Evolutionary conservation across 2,888 invertebrate species (phyloP).

Genomic region (Limnephilus lunatus): DNA sequence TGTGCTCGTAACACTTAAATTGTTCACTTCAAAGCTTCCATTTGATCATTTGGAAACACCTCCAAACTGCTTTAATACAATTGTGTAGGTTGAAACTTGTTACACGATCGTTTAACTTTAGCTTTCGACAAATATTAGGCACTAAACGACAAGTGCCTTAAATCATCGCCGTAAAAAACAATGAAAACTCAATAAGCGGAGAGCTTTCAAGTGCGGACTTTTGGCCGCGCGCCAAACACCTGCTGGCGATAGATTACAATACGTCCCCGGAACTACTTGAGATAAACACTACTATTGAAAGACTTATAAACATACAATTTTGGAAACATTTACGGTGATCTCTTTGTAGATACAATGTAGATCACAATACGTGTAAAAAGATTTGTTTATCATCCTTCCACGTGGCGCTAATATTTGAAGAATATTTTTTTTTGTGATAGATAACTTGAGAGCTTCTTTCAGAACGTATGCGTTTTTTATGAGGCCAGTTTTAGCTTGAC

Average conservation of each 20-base stretch:
- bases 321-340: background rate
- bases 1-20: background rate
- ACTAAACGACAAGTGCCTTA: constrained; percentile 10
- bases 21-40: background rate
- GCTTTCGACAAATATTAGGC: background rate
- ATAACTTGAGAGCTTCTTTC: background rate
- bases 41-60: background rate
- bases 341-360: background rate
- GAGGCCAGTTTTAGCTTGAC: background rate
- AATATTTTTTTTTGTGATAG: background rate
- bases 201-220: background rate
- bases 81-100: background rate
- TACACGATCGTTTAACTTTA: background rate
- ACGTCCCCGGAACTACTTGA: background rate
- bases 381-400: background rate
- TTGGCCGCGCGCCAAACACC: constrained; percentile 34
- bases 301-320: background rate
- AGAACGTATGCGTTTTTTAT: background rate
- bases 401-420: background rate
- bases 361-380: background rate
- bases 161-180: background rate
- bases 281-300: constrained; percentile 2
- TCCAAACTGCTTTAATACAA: background rate
- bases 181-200: constrained; percentile 33
- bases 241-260: constrained; percentile 18